Conservation (phyloP, 2,113 vertebrate genomes). For the Malurus cyaneus region DNA sequence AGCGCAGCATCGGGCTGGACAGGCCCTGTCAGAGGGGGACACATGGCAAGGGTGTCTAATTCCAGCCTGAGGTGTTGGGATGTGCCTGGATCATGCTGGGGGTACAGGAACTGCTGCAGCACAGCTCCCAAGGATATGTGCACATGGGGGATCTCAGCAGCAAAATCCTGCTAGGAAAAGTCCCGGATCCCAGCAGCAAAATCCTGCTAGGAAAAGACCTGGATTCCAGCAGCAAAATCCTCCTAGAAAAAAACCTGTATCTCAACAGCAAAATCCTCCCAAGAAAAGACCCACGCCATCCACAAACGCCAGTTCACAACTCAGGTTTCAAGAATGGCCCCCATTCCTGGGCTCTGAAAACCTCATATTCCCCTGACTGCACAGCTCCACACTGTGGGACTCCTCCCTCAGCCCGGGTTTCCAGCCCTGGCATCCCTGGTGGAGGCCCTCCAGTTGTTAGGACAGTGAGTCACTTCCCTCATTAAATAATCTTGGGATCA, state of each 20-base stretch:
- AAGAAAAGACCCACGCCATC: fast-evolving
- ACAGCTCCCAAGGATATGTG: fast-evolving
- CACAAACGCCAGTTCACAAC: background rate
- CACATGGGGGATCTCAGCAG: fast-evolving
- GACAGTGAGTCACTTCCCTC: constrained; percentile 15
- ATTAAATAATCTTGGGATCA: background rate
- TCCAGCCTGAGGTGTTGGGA: background rate
- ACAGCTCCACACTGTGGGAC: fast-evolving
- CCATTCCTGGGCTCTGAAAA: fast-evolving
- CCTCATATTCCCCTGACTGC: fast-evolving
- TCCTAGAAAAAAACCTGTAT: background rate
- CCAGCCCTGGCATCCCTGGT: background rate
- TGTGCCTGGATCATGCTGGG: fast-evolving
- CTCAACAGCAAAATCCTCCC: background rate
- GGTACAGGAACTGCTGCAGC: fast-evolving
- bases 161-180: background rate
- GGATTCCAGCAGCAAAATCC: background rate
- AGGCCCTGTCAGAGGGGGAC: constrained; percentile 69
- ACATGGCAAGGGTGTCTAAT: fast-evolving
- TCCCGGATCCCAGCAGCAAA: too few relatives aligned
- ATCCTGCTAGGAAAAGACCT: too few relatives aligned
- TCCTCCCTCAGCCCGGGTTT: background rate
- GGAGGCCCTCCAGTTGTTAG: background rate
- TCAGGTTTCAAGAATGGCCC: background rate
- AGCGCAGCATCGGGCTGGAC: constrained; percentile 77